phyloP scores from a whole-genome alignment of 1,140 invertebrate genomes.

The Acarapis woodi region DNA sequence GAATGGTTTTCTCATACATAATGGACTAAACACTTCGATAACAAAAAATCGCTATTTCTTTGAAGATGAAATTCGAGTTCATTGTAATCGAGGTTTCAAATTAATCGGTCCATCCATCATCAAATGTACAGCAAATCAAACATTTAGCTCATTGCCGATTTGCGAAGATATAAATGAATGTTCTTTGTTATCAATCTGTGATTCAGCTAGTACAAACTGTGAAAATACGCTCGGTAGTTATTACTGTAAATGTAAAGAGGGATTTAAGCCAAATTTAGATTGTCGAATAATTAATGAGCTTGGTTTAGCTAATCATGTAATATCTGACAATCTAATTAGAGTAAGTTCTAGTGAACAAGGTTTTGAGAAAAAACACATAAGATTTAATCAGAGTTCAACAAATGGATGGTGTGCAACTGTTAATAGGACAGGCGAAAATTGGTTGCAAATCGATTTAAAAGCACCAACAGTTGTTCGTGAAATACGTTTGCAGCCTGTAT shows the following conservation, averaged over 20 bases:
- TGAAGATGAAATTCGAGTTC: slow-evolving; percentile 66
- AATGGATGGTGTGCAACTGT: slow-evolving; percentile 69
- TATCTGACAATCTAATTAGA: slow-evolving; percentile 57
- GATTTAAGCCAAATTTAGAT: slow-evolving; percentile 57
- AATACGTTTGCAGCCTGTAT: slow-evolving; percentile 50
- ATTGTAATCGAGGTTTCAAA: slow-evolving; percentile 66
- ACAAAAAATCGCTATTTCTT: too few species aligned
- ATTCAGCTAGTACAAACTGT: slow-evolving; percentile 62
- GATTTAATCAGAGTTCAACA: slow-evolving; percentile 46
- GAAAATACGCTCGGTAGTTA: slow-evolving; percentile 68
- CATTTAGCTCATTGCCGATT: slow-evolving; percentile 48
- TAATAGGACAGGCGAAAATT: slow-evolving; percentile 49
- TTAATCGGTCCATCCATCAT: slow-evolving; percentile 55
- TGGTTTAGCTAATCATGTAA: slow-evolving; percentile 54
- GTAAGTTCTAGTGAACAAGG: slow-evolving; percentile 50
- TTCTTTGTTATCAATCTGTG: slow-evolving; percentile 44
- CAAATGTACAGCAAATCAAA: slow-evolving; percentile 51
- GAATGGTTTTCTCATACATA: slow-evolving; percentile 16
- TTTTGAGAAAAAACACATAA: slow-evolving; percentile 36
- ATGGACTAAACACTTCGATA: slow-evolving; percentile 4
- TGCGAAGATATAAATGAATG: slow-evolving; percentile 82
- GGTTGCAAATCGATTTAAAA: slow-evolving; percentile 51
- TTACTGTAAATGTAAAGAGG: slow-evolving; percentile 54
- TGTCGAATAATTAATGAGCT: slow-evolving; percentile 61
- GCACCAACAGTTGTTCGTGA: slow-evolving; percentile 65